Evolutionary conservation across 2,797 vertebrate species (phyloP).

Genomic region (Acipenser transmontanus): DNA sequence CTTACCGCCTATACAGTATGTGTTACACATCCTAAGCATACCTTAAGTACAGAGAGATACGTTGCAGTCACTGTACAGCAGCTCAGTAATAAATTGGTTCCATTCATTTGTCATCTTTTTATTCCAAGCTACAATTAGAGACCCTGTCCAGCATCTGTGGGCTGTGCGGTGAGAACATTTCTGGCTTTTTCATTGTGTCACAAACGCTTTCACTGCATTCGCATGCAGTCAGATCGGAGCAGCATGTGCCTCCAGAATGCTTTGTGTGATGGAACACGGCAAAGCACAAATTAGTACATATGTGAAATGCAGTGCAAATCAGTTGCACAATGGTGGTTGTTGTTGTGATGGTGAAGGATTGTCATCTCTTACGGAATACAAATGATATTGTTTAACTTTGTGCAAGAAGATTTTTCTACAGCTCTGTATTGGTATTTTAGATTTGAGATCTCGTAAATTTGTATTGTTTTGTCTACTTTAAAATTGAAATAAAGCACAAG

Average conservation of each 20-base stretch:
- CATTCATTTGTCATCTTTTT: not conserved
- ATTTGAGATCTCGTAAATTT: too few species aligned
- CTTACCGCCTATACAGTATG: too few species aligned
- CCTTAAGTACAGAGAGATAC: too few species aligned
- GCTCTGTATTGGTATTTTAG: too few species aligned
- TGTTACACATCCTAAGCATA: too few species aligned
- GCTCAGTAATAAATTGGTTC: constrained; percentile 6
- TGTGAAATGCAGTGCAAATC: not conserved
- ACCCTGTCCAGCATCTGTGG: constrained; percentile 24
- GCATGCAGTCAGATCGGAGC: constrained; percentile 1
- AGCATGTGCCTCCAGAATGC: constrained; percentile 13
- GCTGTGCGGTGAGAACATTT: constrained; percentile 18
- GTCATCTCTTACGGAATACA: too few species aligned
- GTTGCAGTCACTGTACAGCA: not conserved
- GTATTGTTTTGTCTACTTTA: too few species aligned
- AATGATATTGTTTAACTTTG: too few species aligned
- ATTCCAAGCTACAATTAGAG: not conserved
- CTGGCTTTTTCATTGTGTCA: constrained; percentile 36
- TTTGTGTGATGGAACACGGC: not conserved
- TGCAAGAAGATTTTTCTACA: too few species aligned
- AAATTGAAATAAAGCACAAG: not conserved
- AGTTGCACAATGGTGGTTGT: too few species aligned
- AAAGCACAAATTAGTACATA: not conserved
- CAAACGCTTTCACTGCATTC: constrained; percentile 20
- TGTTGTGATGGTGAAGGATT: too few species aligned